Base-by-base conservation (phyloP, 2,797 vertebrate species). In the Chaetophractus vellerosus region DNA sequence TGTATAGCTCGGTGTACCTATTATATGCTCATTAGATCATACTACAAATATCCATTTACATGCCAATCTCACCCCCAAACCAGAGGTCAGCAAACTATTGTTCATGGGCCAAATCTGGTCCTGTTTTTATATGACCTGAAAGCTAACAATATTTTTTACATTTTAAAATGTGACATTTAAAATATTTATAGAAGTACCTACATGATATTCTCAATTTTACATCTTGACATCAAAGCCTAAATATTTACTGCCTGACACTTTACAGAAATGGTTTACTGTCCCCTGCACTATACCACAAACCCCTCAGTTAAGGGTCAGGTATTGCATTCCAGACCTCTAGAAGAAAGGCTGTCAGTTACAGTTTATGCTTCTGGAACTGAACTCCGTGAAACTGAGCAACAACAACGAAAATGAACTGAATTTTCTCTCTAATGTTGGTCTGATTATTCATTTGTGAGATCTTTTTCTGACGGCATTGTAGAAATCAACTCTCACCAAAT, bases 291-390 rank as follows among this genome's bases (percentile, higher is more conserved):
- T 16, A 31, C 23, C 31, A 0, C 7, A 33, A 26, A 45, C 68
- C 24, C 41, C 24, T 11, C 23, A 41, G 16, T 28, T 14, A 57
- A 19, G 19, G 26, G 11, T 8, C 18, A 2, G 14, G 74, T 33
- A 4, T 50, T 12, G 2, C 24, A 1, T 1, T 55, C 9, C 11
- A 9, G 45, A 15, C 9, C 12, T 14, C 21, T 6, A 3, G 12
- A 50, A 45, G 28, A 66, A 19, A 4, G 1, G 31, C 0, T 0
- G 11, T 23, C 26, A 55, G 3, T 52, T 52, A 6, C 24, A 6
- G 19, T 0, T 45, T 2, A 0, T 1, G 10, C 36, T 33, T 74
- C 57, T 21, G 10, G 2, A 36, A 26, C 48, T 28, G n/a, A 1
- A 21, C 14, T 9, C 71, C 1, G 0, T 4, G 36, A 28, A 28